Evolutionary conservation across 2,888 invertebrate genomes (phyloP).

Genomic region (Dendrolimus pini): DNA sequence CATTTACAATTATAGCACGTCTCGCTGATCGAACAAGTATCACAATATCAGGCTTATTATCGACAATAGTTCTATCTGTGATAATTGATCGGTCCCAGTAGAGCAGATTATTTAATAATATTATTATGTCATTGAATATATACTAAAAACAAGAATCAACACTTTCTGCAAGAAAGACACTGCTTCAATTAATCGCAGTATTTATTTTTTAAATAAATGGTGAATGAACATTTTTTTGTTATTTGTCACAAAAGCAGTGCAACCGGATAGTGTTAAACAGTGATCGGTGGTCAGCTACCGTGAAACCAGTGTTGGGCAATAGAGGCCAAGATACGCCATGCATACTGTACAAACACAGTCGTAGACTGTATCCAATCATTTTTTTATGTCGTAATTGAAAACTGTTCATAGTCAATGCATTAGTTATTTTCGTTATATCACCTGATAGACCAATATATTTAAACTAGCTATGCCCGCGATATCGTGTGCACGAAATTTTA

Average conservation of each 20-base stretch:
- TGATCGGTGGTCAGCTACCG: constrained; percentile 31
- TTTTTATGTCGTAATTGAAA: constrained; percentile 18
- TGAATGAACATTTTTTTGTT: not conserved
- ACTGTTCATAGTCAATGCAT: constrained; percentile 4
- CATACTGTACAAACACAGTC: constrained; percentile 21
- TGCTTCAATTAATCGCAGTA: not conserved
- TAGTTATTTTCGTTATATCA: not conserved
- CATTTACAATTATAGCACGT: too few species aligned
- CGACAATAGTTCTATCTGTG: too few species aligned
- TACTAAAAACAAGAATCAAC: not conserved
- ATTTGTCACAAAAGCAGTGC: constrained; percentile 23
- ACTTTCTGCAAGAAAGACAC: not conserved
- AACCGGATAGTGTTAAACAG: constrained; percentile 36
- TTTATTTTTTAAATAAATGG: not conserved
- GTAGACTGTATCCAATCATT: constrained; percentile 17
- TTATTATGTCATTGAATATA: not conserved
- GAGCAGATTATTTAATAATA: not conserved
- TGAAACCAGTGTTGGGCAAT: constrained; percentile 45
- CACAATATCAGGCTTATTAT: too few species aligned
- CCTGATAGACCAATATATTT: too few species aligned
- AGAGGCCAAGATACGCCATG: constrained; percentile 28
- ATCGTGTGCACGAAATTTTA: too few species aligned
- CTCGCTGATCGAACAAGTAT: too few species aligned
- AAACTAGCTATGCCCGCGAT: too few species aligned
- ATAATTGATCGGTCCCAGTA: too few species aligned